Evolutionary conservation across 2,888 invertebrate genomes (phyloP).

Genomic region (Sycophila texana): DNA sequence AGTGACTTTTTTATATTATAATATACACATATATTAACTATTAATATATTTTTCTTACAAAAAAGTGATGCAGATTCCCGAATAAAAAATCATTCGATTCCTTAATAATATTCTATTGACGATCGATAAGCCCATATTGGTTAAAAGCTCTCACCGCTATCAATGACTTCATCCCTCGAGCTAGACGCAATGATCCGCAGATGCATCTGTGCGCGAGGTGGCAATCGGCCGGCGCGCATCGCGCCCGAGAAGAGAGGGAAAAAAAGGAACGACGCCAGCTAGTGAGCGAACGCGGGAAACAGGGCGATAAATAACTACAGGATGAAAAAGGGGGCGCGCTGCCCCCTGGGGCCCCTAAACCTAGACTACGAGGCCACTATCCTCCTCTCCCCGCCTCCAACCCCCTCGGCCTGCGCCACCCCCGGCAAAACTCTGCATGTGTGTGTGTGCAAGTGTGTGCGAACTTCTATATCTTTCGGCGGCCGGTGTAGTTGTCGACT

Average conservation of each 20-base stretch:
- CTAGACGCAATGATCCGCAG: slow-evolving; percentile 6
- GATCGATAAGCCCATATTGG: too few species aligned
- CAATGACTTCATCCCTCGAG: background rate
- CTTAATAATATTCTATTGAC: too few species aligned
- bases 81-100: too few species aligned
- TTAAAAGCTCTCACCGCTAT: background rate
- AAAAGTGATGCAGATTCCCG: too few species aligned
- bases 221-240: slow-evolving; percentile 48
- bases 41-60: too few species aligned
- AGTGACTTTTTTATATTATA: too few species aligned
- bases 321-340: slow-evolving; percentile 73
- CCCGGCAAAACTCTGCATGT: background rate
- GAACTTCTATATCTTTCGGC: slow-evolving; percentile 34
- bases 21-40: too few species aligned
- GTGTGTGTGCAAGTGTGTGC: background rate
- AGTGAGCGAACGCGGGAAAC: slow-evolving; percentile 58
- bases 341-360: slow-evolving; percentile 74
- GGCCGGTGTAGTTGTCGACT: slow-evolving; percentile 47
- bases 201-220: slow-evolving; percentile 18
- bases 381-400: slow-evolving; percentile 46
- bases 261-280: slow-evolving; percentile 54
- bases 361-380: slow-evolving; percentile 67
- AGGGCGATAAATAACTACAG: slow-evolving; percentile 73
- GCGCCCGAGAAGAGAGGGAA: slow-evolving; percentile 23
- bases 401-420: background rate